Evolutionary conservation across 2,113 vertebrate genomes (phyloP), one percentile per base, ranked within the genome.

Genomic region (Indicator indicator): DNA sequence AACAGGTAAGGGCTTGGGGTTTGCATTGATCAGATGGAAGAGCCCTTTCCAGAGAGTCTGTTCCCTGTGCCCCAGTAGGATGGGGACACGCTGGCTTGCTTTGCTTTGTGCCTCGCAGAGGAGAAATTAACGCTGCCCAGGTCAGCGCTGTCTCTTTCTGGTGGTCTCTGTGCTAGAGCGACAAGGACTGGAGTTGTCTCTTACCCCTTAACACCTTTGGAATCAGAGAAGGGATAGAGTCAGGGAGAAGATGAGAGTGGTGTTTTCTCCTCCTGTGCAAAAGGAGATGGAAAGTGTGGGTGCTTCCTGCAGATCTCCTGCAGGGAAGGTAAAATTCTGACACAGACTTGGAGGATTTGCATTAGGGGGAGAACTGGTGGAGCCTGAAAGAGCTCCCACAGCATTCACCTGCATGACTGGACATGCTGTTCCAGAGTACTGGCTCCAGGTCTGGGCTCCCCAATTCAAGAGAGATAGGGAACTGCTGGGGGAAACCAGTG

Each of bases 41-140:
- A 80, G 26, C n/a, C 14, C 16, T 52, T 63, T 68, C 26, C 65
- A 65, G 50, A 26, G 33, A 76, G 50, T 11, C 50, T 52, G 15
- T 62, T 46, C 9, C 17, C 12, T 3, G 1, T 28, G 40, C 3
- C 20, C 6, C 21, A 1, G 16, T 9, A 26, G 46, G 48, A 30
- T n/a, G 48, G 56, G 26, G 52, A 79, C 9, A 32, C 11, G 8
- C 5, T 9, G 12, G 9, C 33, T 70, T 8, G 0, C 70, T 71
- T 81, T 52, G 50, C 23, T 12, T 26, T 52, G 50, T 52, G 23
- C 50, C 26, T 46, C 5, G 4, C 69, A n/a, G 59, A 30, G 23
- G 26, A 73, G 60, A 12, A 60, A 12, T 7, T 21, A 21, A 7
- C 0, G 0, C 3, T 3, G 30, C 14, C 56, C n/a, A 16, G 32